phyloP scores from a whole-genome alignment of 1,140 invertebrate genomes.

The Phthorimaea operculella region DNA sequence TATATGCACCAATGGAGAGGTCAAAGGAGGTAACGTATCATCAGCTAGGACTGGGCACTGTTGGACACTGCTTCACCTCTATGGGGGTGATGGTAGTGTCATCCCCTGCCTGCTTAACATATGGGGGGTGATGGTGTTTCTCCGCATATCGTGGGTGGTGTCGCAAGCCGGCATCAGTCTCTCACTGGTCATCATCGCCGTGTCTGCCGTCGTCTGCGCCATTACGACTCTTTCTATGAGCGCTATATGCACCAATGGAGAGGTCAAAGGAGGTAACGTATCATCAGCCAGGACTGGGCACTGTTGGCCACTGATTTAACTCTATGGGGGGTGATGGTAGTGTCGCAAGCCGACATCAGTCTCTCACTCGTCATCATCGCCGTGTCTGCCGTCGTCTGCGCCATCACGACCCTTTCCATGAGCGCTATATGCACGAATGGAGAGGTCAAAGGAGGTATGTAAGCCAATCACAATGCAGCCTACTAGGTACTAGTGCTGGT shows the following conservation, averaged over 20 bases:
- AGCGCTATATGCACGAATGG: slow-evolving; percentile 99
- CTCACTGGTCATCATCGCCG: slow-evolving; percentile 82
- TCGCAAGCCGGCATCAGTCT: slow-evolving; percentile 82
- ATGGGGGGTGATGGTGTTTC: slow-evolving; percentile 89
- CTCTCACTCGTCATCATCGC: slow-evolving; percentile 83
- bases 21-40: slow-evolving; percentile 98
- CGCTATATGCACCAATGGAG: slow-evolving; percentile 98
- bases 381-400: slow-evolving; percentile 90
- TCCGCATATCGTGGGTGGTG: slow-evolving; percentile 88
- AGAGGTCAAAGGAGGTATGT: slow-evolving; percentile 69
- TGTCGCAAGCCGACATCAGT: slow-evolving; percentile 82
- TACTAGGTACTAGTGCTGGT: too few relatives aligned
- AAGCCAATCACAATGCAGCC: too few relatives aligned
- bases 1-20: slow-evolving; percentile 98
- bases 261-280: slow-evolving; percentile 98
- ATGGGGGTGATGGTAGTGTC: too few relatives aligned
- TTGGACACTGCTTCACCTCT: too few relatives aligned
- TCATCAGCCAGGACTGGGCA: too few relatives aligned
- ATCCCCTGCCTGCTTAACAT: slow-evolving; percentile 88
- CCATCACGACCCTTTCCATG: slow-evolving; percentile 94
- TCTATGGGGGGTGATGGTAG: slow-evolving; percentile 90
- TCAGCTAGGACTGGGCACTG: too few relatives aligned
- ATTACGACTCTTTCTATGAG: slow-evolving; percentile 96
- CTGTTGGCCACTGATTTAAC: too few relatives aligned
- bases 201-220: slow-evolving; percentile 91